A percentile compares a stretch with the other conserved stretches of the same genome.
These are phyloP conservation scores for Rhodeus uyekii DNA, from an alignment of 2,797 vertebrate species.

Conservation along the genomic window DNA sequence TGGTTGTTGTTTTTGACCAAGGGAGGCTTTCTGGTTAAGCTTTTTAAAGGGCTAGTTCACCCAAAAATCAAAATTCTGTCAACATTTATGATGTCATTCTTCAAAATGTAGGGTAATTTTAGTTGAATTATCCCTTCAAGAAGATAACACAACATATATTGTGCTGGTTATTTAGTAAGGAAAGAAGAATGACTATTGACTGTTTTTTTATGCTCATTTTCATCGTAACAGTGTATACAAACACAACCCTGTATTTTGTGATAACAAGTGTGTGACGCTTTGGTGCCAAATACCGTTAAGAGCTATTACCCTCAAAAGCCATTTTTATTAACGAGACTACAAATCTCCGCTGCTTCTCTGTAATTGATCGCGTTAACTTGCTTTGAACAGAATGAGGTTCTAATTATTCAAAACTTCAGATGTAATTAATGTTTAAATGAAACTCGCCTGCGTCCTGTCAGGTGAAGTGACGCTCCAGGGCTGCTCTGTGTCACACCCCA, in stretches of 20 bases:
- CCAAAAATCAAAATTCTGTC: not conserved
- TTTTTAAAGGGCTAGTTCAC: not conserved
- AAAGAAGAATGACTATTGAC: not conserved
- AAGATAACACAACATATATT: not conserved
- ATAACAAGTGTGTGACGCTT: slow-evolving; percentile 23
- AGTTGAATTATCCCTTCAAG: not conserved
- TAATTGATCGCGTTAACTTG: slow-evolving; percentile 39
- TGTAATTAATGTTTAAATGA: slow-evolving; percentile 49
- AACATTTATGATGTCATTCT: not conserved
- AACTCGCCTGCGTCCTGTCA: slow-evolving; percentile 30
- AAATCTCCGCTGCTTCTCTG: slow-evolving; percentile 31
- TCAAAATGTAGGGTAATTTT: not conserved
- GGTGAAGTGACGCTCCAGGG: not conserved
- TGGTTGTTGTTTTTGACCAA: not conserved
- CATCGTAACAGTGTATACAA: slow-evolving; percentile 6
- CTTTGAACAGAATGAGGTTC: slow-evolving; percentile 32
- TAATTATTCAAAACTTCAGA: slow-evolving; percentile 45
- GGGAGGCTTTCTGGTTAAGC: not conserved
- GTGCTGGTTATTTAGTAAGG: not conserved
- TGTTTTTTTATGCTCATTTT: not conserved
- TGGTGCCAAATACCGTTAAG: not conserved
- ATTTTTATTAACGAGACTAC: slow-evolving; percentile 31
- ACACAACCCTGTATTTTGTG: not conserved
- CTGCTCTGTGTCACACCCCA: slow-evolving; percentile 1
- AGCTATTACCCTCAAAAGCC: slow-evolving; percentile 17